A percentile compares a stretch with the other conserved stretches of the same genome.
phyloP scores from a whole-genome alignment of 2,888 invertebrate species.

The Andrena praecox region DNA sequence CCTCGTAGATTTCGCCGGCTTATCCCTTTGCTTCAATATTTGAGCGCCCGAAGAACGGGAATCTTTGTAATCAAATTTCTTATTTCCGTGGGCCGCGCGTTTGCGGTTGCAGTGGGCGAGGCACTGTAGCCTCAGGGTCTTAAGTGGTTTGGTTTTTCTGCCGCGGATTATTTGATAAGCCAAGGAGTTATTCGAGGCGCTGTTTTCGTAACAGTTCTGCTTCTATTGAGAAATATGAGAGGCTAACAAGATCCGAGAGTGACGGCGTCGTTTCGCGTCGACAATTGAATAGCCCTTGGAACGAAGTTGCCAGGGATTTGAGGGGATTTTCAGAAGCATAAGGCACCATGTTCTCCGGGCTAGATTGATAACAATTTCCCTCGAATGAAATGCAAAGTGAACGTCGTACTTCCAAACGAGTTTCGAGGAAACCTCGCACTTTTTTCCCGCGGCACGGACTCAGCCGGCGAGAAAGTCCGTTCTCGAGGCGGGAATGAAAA shows the following conservation, averaged over 20 bases:
- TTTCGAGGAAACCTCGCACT: conserved; percentile 44
- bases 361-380: conserved; percentile 67
- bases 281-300: conserved; percentile 39
- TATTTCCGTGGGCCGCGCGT: not conserved
- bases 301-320: conserved; percentile 38
- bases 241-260: conserved; percentile 28
- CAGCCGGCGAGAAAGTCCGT: conserved; percentile 12
- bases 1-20: not conserved
- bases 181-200: not conserved
- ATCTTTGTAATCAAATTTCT: not conserved
- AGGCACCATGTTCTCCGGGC: conserved; percentile 20
- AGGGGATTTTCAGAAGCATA: conserved; percentile 47
- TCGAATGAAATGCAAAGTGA: conserved; percentile 63
- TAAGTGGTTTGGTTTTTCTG: not conserved
- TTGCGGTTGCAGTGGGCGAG: not conserved
- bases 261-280: conserved; percentile 31
- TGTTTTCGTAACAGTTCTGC: not conserved
- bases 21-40: conserved; percentile 1
- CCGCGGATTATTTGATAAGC: not conserved
- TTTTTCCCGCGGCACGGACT: conserved; percentile 19
- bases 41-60: not conserved
- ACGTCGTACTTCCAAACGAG: conserved; percentile 56
- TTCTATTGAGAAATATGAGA: not conserved
- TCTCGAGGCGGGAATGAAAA: conserved; percentile 24
- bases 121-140: not conserved